Evolutionary conservation across 2,113 vertebrate species (phyloP).

Genomic region (Tragelaphus imberbis): DNA sequence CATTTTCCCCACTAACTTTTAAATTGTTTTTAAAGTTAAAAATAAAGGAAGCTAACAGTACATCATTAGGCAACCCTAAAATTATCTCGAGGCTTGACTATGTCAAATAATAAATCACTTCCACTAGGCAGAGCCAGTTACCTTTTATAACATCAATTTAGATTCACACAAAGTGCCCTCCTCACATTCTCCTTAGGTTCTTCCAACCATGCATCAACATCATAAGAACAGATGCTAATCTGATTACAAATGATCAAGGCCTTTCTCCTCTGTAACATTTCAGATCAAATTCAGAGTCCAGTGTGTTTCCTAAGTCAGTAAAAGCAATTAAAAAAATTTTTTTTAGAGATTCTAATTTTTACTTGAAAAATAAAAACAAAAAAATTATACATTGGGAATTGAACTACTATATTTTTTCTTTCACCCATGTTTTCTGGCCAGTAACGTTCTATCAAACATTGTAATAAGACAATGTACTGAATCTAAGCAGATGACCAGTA

Average conservation of each 20-base stretch:
- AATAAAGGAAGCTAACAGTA: background rate
- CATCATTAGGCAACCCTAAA: background rate
- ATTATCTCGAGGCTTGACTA: background rate
- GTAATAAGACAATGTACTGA: background rate
- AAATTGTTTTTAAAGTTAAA: background rate
- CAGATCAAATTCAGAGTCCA: background rate
- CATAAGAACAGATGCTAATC: background rate
- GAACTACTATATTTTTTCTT: background rate
- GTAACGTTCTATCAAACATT: background rate
- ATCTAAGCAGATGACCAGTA: background rate
- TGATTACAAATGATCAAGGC: background rate
- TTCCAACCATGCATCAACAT: background rate
- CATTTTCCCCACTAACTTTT: background rate
- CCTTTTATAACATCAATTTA: background rate
- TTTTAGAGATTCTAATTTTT: background rate
- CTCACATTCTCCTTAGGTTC: background rate
- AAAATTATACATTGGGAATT: background rate
- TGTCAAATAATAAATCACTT: background rate
- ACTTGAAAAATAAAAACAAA: slow-evolving; percentile 44
- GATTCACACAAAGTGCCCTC: background rate
- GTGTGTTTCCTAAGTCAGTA: background rate
- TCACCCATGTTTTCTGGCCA: background rate
- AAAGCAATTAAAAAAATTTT: background rate
- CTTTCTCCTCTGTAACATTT: background rate
- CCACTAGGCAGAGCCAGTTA: background rate